Evolutionary conservation across 2,888 invertebrate species (phyloP).

Genomic region (Drosophila nr. fundita): DNA sequence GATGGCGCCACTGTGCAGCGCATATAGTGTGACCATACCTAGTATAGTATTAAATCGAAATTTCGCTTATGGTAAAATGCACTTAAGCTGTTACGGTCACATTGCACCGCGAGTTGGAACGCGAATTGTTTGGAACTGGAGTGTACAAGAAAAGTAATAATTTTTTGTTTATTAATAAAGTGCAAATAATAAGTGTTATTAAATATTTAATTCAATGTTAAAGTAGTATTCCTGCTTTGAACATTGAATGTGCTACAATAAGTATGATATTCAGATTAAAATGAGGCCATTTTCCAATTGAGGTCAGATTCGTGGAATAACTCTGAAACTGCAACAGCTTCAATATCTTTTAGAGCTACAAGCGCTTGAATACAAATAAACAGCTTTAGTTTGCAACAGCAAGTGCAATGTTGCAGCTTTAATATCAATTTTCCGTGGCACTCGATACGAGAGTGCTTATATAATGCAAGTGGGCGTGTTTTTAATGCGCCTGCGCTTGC

Average conservation of each 20-base stretch:
- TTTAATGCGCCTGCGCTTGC: constrained; percentile 67
- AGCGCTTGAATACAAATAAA: neutral
- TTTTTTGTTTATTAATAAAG: constrained; percentile 10
- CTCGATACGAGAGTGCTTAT: constrained; percentile 49
- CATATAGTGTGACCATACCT: constrained; percentile 2
- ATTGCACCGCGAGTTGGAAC: constrained; percentile 55
- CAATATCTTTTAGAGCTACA: constrained; percentile 8
- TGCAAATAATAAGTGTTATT: constrained; percentile 16
- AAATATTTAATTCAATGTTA: neutral
- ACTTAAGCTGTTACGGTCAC: constrained; percentile 37
- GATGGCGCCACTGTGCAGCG: constrained; percentile 24
- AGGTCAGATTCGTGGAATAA: constrained; percentile 58
- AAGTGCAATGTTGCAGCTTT: constrained; percentile 34
- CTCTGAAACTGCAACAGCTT: constrained; percentile 31
- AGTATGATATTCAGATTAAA: neutral
- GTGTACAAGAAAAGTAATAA: constrained; percentile 47
- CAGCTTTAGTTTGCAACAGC: neutral
- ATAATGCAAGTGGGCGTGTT: constrained; percentile 74
- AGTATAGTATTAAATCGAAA: constrained; percentile 19
- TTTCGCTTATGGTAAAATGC: neutral
- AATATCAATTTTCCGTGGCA: constrained; percentile 42
- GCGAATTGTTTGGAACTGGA: constrained; percentile 53
- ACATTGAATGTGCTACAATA: neutral
- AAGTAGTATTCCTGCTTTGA: neutral
- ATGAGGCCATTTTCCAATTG: constrained; percentile 18